Evolutionary conservation across 1,140 invertebrate species (phyloP).

Genomic region (Trachymyrmex cornetzi): DNA sequence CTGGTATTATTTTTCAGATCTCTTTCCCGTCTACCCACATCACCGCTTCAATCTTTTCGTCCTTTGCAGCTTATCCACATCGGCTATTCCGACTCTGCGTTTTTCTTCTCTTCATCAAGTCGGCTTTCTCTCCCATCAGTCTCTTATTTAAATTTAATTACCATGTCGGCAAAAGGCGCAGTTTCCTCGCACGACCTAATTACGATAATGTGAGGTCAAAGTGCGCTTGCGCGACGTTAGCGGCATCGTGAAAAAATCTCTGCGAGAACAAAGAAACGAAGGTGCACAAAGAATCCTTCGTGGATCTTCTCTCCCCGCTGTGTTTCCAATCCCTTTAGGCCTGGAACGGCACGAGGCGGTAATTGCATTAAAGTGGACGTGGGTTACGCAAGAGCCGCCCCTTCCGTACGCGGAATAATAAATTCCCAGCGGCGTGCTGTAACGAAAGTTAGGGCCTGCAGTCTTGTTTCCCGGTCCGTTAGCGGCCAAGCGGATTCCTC

Average conservation of each 20-base stretch:
- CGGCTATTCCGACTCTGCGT: conserved; percentile 18
- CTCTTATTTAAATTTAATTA: conserved; percentile 61
- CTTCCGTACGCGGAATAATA: conserved; percentile 83
- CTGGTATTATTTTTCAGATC: conserved; percentile 47
- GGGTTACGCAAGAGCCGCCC: conserved; percentile 78
- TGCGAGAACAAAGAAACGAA: conserved; percentile 51
- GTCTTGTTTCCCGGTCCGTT: conserved; percentile 82
- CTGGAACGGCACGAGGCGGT: conserved; percentile 61
- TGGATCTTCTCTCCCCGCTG: not conserved
- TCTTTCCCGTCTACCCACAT: not conserved
- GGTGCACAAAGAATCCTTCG: conserved; percentile 48
- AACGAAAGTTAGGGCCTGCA: conserved; percentile 81
- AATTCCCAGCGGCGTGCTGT: conserved; percentile 78
- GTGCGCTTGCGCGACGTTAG: not conserved
- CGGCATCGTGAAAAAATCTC: conserved; percentile 23
- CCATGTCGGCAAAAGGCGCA: not conserved
- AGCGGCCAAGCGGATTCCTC: conserved; percentile 67
- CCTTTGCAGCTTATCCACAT: conserved; percentile 13
- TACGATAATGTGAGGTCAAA: conserved; percentile 34
- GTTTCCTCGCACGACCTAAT: not conserved
- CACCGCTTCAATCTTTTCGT: conserved; percentile 1
- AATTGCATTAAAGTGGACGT: conserved; percentile 85
- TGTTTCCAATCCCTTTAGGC: conserved; percentile 8
- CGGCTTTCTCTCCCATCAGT: not conserved
- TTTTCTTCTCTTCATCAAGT: conserved; percentile 40